Evolutionary conservation across 2,888 invertebrate genomes (phyloP), one percentile per base, ranked within the genome.

Genomic region (Coenonympha glycerion): DNA sequence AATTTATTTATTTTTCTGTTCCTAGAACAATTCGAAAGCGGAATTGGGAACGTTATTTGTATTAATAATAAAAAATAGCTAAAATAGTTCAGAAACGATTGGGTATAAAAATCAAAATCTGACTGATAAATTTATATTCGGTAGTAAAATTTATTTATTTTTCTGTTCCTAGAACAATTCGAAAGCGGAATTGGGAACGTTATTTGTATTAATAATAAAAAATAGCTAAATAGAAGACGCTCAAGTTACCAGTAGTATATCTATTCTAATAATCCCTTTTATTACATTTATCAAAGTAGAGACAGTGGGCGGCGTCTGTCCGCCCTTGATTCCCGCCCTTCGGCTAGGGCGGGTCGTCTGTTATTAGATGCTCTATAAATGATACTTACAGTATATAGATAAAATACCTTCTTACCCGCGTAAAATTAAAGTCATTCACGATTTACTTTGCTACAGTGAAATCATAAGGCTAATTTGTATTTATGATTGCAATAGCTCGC

Each of bases 291-390:
- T 33, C 44, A 19, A 6, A 30, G 30, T 15, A 24, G 39, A 47
- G 53, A 28, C 63, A 57, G 66, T 70, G 57, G 60, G 57, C 68
- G 64, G 61, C 39, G 58, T 55, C 62, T 66, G 64, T 67, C 62
- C 58, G 59, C 41, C 67, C 65, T 49, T 31, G 26, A 24, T 24
- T 64, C 68, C 57, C 60, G 55, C 57, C 61, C 59, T 57, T 42
- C 50, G 5, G 11, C 46, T 49, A 48, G 59, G 61, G 59, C 56
- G 61, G 64, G 36, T 40, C 49, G n/a, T 45, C 40, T 19, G 19
- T 19, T 28, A 28, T 41, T 19, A 41, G 19, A 30, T 41, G 41
- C 18, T 47, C 24, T 22, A 22, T 16, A 21, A 30, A 22, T 21
- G 22, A 30, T 46, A 19, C 28, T n/a, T n/a, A n/a, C n/a, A n/a